A percentile compares a stretch with the other conserved stretches of the same genome.
These are phyloP conservation scores for Pachyuromys duprasi DNA, from an alignment of 2,797 vertebrate genomes.

Conservation along the genomic window DNA sequence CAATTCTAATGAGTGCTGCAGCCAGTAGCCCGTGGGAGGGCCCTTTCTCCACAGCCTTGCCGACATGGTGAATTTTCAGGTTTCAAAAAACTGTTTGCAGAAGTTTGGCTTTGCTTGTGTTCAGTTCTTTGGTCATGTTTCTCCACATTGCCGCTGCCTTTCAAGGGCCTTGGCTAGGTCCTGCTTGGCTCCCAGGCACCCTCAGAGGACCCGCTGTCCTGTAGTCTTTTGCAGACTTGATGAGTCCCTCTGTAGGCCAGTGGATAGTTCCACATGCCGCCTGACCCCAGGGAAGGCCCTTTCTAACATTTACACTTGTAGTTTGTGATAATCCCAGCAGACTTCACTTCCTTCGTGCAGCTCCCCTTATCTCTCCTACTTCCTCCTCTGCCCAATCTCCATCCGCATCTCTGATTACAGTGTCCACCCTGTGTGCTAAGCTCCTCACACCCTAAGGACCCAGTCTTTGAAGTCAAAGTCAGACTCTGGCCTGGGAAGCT, in stretches of 20 bases:
- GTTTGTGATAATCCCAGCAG: not conserved
- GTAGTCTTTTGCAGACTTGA: not conserved
- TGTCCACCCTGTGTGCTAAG: not conserved
- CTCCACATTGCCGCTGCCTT: rapidly evolving
- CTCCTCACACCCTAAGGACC: not conserved
- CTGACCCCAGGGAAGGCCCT: not conserved
- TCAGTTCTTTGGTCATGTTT: not conserved
- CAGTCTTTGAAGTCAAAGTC: not conserved
- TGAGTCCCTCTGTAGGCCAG: not conserved
- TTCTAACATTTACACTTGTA: not conserved
- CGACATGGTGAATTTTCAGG: not conserved
- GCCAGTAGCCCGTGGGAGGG: rapidly evolving
- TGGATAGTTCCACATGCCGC: not conserved
- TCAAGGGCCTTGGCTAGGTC: too few relatives aligned
- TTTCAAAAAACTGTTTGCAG: not conserved
- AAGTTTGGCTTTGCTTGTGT: not conserved
- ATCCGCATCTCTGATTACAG: not conserved
- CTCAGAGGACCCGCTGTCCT: not conserved
- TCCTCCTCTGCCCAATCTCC: not conserved
- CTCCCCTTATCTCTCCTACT: not conserved
- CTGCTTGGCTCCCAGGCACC: not conserved
- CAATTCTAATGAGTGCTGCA: not conserved
- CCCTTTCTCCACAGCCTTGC: not conserved
- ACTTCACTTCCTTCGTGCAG: not conserved
- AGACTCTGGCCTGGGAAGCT: not conserved